Evolutionary conservation across 2,113 vertebrate species (phyloP).

Genomic region (Heterotilapia buettikoferi): DNA sequence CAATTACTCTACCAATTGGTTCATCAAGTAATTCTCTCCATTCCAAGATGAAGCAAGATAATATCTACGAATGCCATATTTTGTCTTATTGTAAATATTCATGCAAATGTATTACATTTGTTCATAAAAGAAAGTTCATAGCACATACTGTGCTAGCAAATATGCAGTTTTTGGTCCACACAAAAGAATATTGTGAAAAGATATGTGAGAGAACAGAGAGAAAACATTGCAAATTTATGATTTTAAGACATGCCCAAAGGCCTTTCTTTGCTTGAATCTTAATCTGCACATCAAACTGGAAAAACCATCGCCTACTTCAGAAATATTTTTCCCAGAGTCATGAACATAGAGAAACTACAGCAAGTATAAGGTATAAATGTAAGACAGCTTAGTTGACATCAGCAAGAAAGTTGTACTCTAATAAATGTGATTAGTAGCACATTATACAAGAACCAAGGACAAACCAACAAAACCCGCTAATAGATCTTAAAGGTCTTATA

Average conservation of each 20-base stretch:
- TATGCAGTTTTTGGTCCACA: background rate
- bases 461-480: background rate
- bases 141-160: background rate
- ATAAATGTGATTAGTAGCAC: background rate
- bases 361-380: background rate
- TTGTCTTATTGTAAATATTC: background rate
- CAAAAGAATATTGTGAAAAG: background rate
- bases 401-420: background rate
- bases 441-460: background rate
- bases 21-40: background rate
- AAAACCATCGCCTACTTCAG: background rate
- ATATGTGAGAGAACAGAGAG: background rate
- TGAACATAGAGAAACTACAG: background rate
- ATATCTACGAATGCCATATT: background rate
- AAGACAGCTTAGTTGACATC: background rate
- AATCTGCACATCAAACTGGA: background rate
- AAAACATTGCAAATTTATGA: background rate
- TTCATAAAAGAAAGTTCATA: background rate
- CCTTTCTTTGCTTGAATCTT: background rate
- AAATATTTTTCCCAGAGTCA: background rate
- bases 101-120: background rate
- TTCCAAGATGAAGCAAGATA: background rate
- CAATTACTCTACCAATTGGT: background rate
- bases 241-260: background rate
- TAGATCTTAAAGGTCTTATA: background rate